Conservation (phyloP, 2,888 invertebrate genomes). For the Stegana nigrithorax region DNA sequence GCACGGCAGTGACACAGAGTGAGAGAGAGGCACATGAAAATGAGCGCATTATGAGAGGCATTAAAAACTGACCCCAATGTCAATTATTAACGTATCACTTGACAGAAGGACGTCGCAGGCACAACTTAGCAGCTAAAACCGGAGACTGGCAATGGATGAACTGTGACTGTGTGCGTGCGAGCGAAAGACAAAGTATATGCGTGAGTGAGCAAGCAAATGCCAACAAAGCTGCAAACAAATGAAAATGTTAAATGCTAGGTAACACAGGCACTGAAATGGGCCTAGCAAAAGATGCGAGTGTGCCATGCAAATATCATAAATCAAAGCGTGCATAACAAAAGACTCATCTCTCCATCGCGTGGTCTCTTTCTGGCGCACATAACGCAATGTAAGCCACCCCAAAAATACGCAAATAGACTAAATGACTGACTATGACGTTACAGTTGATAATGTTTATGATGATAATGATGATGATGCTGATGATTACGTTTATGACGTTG, state of each 20-base stretch:
- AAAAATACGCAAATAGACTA: too few species aligned
- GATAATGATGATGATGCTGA: slow-evolving; percentile 18
- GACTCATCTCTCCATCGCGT: slow-evolving; percentile 24
- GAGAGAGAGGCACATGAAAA: neutral
- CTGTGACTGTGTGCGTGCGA: too few species aligned
- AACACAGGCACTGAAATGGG: slow-evolving; percentile 30
- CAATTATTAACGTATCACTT: slow-evolving; percentile 68
- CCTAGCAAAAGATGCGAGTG: slow-evolving; percentile 33
- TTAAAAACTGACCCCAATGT: slow-evolving; percentile 59
- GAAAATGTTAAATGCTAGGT: slow-evolving; percentile 46
- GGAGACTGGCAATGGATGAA: too few species aligned
- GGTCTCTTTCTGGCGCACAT: neutral
- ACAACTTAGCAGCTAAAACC: too few species aligned
- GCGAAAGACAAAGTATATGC: neutral
- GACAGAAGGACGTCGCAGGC: slow-evolving; percentile 42
- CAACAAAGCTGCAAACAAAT: slow-evolving; percentile 53
- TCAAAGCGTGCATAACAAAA: slow-evolving; percentile 45
- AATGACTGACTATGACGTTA: neutral
- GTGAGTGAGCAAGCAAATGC: slow-evolving; percentile 5
- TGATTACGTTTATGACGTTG: slow-evolving; percentile 29
- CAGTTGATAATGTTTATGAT: slow-evolving; percentile 31
- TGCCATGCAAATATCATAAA: slow-evolving; percentile 42
- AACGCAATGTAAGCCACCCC: neutral
- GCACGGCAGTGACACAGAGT: neutral
- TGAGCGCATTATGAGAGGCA: slow-evolving; percentile 22